These are phyloP conservation scores for Strigamia crassipes DNA, from an alignment of 2,888 invertebrate genomes.

Conservation along the genomic window DNA sequence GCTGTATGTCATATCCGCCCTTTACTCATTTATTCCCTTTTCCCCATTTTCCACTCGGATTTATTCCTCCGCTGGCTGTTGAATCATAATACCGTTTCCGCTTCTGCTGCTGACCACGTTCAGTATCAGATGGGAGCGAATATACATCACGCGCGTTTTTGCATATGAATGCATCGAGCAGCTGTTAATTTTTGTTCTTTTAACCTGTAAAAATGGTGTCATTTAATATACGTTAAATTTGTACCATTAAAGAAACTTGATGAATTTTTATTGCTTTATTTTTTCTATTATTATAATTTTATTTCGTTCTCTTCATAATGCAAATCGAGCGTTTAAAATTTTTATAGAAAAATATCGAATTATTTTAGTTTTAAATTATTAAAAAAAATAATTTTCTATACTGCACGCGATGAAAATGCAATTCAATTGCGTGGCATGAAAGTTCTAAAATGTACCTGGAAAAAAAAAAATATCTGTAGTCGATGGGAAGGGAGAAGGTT, in stretches of 20 bases:
- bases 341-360: too few species aligned
- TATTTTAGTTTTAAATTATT: neutral
- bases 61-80: neutral
- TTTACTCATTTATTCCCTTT: neutral
- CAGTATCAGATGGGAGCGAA: slow-evolving; percentile 17
- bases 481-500: neutral
- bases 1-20: slow-evolving; percentile 28
- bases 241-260: neutral
- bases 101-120: slow-evolving; percentile 17
- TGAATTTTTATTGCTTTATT: neutral
- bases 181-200: slow-evolving; percentile 15
- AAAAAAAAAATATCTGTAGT: neutral
- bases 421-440: neutral
- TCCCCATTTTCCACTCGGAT: slow-evolving; percentile 4
- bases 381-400: neutral
- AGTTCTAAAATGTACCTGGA: neutral
- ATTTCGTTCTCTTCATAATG: neutral
- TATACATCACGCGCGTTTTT: neutral
- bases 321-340: neutral
- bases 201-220: slow-evolving; percentile 12
- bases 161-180: slow-evolving; percentile 27
- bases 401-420: neutral
- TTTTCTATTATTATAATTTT: neutral
- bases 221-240: slow-evolving; percentile 10
- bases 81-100: slow-evolving; percentile 23